These are phyloP conservation scores for Rhadinocentrus ornatus DNA, from an alignment of 2,797 vertebrate genomes.

Conservation along the genomic window DNA sequence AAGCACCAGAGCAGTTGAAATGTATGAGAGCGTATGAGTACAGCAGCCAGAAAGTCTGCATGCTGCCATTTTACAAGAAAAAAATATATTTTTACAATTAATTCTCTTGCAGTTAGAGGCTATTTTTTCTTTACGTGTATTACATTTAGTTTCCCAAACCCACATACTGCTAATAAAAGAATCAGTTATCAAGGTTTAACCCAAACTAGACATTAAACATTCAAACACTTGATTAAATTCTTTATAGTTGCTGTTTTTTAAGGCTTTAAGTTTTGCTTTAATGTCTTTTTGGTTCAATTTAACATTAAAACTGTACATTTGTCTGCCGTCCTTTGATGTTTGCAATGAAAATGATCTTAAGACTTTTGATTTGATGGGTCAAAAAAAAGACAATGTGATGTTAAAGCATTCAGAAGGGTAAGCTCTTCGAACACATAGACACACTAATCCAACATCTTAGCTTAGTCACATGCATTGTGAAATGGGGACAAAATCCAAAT, in stretches of 20 bases:
- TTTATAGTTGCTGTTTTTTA: conserved; percentile 21
- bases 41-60: background rate
- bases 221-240: conserved; percentile 29
- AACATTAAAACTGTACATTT: background rate
- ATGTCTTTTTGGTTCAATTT: conserved; percentile 3
- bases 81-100: conserved; percentile 1
- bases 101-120: conserved; percentile 19
- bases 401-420: background rate
- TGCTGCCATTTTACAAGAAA: background rate
- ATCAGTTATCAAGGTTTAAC: conserved; percentile 28
- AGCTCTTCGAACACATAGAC: background rate
- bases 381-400: background rate
- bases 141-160: background rate
- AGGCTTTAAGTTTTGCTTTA: conserved; percentile 3
- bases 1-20: conserved; percentile 4
- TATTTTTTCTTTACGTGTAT: background rate
- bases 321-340: conserved; percentile 4
- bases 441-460: background rate
- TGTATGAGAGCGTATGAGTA: conserved; percentile 4
- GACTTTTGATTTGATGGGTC: conserved; percentile 13
- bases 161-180: conserved; percentile 24
- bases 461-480: background rate
- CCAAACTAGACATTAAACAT: conserved; percentile 5
- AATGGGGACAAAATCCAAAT: background rate
- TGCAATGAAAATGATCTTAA: background rate